These are phyloP conservation scores for Elachura formosa DNA, from an alignment of 2,113 vertebrate species.

Conservation along the genomic window DNA sequence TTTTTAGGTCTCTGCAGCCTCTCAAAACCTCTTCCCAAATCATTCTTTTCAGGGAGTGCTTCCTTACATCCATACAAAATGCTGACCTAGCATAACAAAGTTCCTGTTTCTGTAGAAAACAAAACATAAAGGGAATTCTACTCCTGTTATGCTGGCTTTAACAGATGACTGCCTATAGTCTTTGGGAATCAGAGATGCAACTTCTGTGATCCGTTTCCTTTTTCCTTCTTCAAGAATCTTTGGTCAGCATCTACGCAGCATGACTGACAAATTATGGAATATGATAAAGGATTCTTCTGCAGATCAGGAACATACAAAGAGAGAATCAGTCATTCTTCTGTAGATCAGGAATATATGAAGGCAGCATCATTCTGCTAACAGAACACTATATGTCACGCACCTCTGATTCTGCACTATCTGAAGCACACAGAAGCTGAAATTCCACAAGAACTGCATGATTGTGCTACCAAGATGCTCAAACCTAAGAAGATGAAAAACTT, in stretches of 20 bases:
- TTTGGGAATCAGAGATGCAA: neutral
- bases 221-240: neutral
- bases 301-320: neutral
- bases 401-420: slow-evolving; percentile 76
- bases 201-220: neutral
- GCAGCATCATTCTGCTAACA: slow-evolving; percentile 80
- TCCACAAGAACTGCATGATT: slow-evolving; percentile 73
- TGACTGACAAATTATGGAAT: slow-evolving; percentile 79
- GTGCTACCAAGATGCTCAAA: slow-evolving; percentile 65
- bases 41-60: neutral
- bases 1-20: neutral
- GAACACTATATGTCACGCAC: slow-evolving; percentile 65
- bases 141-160: neutral
- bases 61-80: neutral
- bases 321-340: slow-evolving; percentile 73
- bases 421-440: slow-evolving; percentile 69
- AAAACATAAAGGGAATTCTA: neutral
- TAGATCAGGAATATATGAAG: neutral
- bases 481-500: slow-evolving; percentile 74
- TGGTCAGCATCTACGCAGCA: slow-evolving; percentile 15
- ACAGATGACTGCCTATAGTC: neutral
- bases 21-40: neutral
- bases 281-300: slow-evolving; percentile 22
- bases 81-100: neutral
- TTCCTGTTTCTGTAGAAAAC: neutral